Conservation (phyloP, 92 coral and sea anemone species). For the Epizoanthus fatuus region DNA sequence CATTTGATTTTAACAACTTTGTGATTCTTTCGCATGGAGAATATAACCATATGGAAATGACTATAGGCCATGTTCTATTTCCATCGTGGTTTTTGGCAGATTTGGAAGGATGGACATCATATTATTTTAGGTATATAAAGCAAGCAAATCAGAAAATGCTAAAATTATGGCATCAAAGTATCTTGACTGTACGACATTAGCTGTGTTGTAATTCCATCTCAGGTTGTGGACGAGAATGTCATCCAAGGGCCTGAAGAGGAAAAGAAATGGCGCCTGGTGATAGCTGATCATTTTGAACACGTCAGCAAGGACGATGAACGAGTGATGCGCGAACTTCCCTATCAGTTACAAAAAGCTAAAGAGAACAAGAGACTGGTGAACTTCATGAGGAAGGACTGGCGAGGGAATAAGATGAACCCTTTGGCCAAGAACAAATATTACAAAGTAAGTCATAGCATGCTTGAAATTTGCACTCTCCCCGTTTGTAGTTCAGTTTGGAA, state of each 20-base stretch:
- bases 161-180: no score
- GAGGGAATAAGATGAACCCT: slow-evolving; percentile 49
- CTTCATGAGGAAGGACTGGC: slow-evolving; percentile 65
- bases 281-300: slow-evolving; percentile 73
- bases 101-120: no score
- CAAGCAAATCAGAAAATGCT: no score
- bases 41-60: no score
- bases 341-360: slow-evolving; percentile 72
- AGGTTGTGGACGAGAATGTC: slow-evolving; percentile 74
- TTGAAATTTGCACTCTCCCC: no score
- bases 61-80: no score
- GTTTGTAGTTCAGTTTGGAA: no score
- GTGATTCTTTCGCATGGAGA: no score
- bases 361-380: slow-evolving; percentile 79
- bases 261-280: slow-evolving; percentile 54
- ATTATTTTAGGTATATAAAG: no score
- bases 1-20: no score
- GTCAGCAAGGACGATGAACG: slow-evolving; percentile 68
- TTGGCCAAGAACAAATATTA: slow-evolving; percentile 71
- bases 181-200: no score
- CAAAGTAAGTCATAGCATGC: slow-evolving; percentile 57
- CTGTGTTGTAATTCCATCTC: not conserved
- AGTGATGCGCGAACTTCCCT: slow-evolving; percentile 63
- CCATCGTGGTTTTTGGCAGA: no score
- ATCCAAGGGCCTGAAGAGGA: slow-evolving; percentile 64